Evolutionary conservation across 2,888 invertebrate species (phyloP).

Genomic region (Machimus atricapillus): DNA sequence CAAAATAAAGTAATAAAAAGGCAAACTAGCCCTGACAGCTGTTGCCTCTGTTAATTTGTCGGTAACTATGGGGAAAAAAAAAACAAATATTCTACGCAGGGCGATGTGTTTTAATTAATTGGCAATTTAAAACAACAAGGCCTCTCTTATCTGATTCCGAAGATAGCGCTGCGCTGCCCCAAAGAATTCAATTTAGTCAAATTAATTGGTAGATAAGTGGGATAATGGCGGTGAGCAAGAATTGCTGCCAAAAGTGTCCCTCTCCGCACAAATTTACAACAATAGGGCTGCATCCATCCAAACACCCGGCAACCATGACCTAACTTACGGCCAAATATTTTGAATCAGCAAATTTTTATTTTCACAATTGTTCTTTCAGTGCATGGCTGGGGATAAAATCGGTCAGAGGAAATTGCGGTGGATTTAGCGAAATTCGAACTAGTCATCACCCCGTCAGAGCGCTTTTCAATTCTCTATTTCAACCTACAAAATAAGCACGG

Average conservation of each 20-base stretch:
- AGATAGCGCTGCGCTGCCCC: background rate
- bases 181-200: background rate
- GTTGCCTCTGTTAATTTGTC: background rate
- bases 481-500: background rate
- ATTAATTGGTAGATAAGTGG: background rate
- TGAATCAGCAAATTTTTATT: background rate
- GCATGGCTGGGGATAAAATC: background rate
- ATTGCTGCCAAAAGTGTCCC: background rate
- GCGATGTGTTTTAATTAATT: background rate
- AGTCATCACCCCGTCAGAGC: background rate
- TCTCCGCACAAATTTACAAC: background rate
- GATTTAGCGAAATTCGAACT: background rate
- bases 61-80: background rate
- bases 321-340: background rate
- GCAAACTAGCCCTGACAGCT: background rate
- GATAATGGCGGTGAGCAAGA: background rate
- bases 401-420: background rate
- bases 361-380: background rate
- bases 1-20: background rate
- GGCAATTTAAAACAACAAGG: background rate
- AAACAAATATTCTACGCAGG: background rate
- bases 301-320: background rate
- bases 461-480: background rate
- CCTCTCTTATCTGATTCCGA: background rate
- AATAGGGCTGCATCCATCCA: background rate